Evolutionary conservation across 2,888 invertebrate species (phyloP).

Genomic region (Caenorhabditis plicata): DNA sequence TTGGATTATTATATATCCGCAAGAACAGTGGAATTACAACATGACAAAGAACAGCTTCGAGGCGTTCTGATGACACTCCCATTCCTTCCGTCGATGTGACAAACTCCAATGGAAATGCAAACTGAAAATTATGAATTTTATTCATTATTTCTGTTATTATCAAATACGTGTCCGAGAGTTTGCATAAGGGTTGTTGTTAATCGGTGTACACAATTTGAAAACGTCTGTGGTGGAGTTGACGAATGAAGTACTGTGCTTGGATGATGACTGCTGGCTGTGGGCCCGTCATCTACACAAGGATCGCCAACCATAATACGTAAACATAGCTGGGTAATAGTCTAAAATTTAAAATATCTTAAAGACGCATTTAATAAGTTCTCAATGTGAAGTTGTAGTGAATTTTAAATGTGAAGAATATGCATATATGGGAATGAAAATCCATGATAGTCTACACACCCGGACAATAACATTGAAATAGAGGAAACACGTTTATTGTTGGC

Average conservation of each 20-base stretch:
- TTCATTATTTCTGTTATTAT: not conserved
- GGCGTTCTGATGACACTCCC: slow-evolving; percentile 82
- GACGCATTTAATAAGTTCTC: slow-evolving; percentile 2
- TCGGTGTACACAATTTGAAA: slow-evolving; percentile 92
- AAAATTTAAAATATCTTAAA: too few species aligned
- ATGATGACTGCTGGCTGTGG: slow-evolving; percentile 33
- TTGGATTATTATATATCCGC: slow-evolving; percentile 88
- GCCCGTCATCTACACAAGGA: slow-evolving; percentile 56
- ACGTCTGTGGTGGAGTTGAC: slow-evolving; percentile 80
- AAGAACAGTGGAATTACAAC: slow-evolving; percentile 92
- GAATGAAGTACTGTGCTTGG: slow-evolving; percentile 65
- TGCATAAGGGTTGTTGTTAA: slow-evolving; percentile 91
- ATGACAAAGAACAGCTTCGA: slow-evolving; percentile 93
- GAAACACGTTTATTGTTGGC: too few species aligned
- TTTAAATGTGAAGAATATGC: too few species aligned
- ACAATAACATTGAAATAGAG: too few species aligned
- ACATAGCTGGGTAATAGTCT: slow-evolving; percentile 66
- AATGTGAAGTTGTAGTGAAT: not conserved
- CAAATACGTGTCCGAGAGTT: slow-evolving; percentile 78
- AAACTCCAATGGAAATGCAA: slow-evolving; percentile 76
- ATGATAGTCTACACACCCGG: too few species aligned
- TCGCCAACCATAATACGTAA: slow-evolving; percentile 63
- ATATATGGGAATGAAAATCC: too few species aligned
- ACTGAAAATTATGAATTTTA: slow-evolving; percentile 50
- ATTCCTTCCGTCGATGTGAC: slow-evolving; percentile 88